Evolutionary conservation across 30 jellyfish, hydroid and myxozoan genomes (phyloP).

Genomic region (Catostylus mosaicus): DNA sequence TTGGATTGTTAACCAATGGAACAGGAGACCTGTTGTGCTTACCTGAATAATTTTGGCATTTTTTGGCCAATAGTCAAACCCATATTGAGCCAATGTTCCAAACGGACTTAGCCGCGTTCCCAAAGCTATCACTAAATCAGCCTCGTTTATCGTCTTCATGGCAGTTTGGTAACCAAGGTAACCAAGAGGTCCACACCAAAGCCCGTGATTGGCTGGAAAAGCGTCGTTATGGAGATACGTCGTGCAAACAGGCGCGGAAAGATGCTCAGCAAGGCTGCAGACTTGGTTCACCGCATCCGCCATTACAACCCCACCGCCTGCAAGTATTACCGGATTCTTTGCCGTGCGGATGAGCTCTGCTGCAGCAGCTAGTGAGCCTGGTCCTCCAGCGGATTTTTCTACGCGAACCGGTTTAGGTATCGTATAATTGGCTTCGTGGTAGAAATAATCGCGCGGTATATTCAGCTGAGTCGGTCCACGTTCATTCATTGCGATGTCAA

Average conservation of each 20-base stretch:
- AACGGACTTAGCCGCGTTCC: slow-evolving; percentile 89
- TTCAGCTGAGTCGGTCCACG: slow-evolving; percentile 91
- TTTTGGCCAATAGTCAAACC: slow-evolving; percentile 87
- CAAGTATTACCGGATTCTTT: slow-evolving; percentile 73
- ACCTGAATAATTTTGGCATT: slow-evolving; percentile 81
- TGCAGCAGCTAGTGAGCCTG: slow-evolving; percentile 63
- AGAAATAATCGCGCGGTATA: slow-evolving; percentile 87
- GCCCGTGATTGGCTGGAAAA: slow-evolving; percentile 77
- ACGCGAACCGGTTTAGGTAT: slow-evolving; percentile 74
- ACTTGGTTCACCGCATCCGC: slow-evolving; percentile 68
- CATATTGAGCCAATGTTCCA: slow-evolving; percentile 81
- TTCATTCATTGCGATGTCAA: slow-evolving; percentile 86
- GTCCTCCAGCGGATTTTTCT: slow-evolving; percentile 86
- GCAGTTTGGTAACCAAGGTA: slow-evolving; percentile 85
- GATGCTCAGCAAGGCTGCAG: slow-evolving; percentile 60
- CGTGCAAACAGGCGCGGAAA: slow-evolving; percentile 83
- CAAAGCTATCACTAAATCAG: slow-evolving; percentile 80
- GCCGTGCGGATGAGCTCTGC: slow-evolving; percentile 75
- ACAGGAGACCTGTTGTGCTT: no score
- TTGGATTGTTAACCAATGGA: no score
- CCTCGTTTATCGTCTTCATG: slow-evolving; percentile 77
- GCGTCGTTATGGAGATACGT: slow-evolving; percentile 87
- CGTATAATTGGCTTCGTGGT: slow-evolving; percentile 70
- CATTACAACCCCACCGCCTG: slow-evolving; percentile 92
- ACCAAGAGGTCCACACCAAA: slow-evolving; percentile 92